phyloP scores from a whole-genome alignment of 1,140 invertebrate species.

The Medauroidea extradentata region DNA sequence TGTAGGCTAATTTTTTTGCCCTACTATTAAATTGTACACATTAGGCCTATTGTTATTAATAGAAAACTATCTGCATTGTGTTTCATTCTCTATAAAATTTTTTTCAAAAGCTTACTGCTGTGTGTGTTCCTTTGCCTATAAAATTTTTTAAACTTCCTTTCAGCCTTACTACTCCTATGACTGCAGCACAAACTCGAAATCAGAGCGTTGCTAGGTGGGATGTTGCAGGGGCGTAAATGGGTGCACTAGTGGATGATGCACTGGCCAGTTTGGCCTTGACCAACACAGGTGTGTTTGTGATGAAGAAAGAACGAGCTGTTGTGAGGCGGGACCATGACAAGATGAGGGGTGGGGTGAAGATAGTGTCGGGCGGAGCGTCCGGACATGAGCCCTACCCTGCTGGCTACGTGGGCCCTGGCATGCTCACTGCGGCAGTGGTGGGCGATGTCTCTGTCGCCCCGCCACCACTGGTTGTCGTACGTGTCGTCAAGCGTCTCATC shows the following conservation, averaged over 20 bases:
- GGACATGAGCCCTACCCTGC: slow-evolving; percentile 62
- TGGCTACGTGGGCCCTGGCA: slow-evolving; percentile 62
- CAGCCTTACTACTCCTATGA: too few species aligned
- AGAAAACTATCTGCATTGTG: too few species aligned
- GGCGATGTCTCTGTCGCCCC: slow-evolving; percentile 59
- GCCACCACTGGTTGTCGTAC: slow-evolving; percentile 48
- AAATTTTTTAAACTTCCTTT: too few species aligned
- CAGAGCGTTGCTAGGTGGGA: too few species aligned
- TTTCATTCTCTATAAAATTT: too few species aligned
- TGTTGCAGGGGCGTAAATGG: slow-evolving; percentile 21
- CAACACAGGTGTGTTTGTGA: slow-evolving; percentile 44
- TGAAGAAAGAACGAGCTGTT: slow-evolving; percentile 46
- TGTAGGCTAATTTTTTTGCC: too few species aligned
- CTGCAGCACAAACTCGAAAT: too few species aligned
- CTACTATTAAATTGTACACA: too few species aligned
- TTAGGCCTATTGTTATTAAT: too few species aligned
- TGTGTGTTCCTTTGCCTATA: too few species aligned
- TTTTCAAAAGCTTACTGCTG: too few species aligned
- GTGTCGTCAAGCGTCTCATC: slow-evolving; percentile 48
- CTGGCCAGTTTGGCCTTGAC: slow-evolving; percentile 46
- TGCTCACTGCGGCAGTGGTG: slow-evolving; percentile 61
- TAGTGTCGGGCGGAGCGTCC: slow-evolving; percentile 61
- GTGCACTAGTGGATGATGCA: slow-evolving; percentile 47
- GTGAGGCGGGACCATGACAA: slow-evolving; percentile 42
- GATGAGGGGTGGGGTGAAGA: slow-evolving; percentile 46